Evolutionary conservation across 92 coral and sea anemone genomes (phyloP), one percentile per base, ranked within the genome.

Genomic region (Parazoanthus swiftii): DNA sequence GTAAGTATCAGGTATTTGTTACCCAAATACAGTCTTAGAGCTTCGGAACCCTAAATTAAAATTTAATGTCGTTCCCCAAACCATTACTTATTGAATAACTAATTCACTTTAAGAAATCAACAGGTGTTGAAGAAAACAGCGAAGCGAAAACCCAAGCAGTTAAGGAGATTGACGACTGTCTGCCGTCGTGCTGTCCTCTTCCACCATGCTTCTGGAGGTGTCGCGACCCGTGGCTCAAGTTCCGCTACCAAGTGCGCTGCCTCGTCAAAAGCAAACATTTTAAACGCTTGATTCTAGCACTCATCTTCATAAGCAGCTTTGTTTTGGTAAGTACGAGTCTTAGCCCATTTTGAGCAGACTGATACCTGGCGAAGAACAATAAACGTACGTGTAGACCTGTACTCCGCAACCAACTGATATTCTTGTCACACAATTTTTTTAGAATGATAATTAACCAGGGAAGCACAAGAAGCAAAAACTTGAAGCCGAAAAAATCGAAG

Each of bases 161-260:
- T 67, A 76, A 35, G 50, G 42, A 82, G 44, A 82, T 82, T 66
- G 86, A 82, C 46, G 86, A 82, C 76, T 82, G 86, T 23, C 8
- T 82, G 13, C 86, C 76, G 25, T 39, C 59, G 33, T 82, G 86
- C 29, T 82, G 77, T 25, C 86, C 76, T 21, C 15, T 38, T n/a
- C 56, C 77, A 23, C 33, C 48, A 6, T 42, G 58, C 39, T 66
- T 63, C 38, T 38, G 2, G 11, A 82, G 15, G 39, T 73, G 72
- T 20, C 21, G 43, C 38, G 11, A 66, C 8, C 13, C 21, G 6
- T 82, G 76, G 86, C 36, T 82, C n/a, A 10, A 10, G 76, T 67
- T 82, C 76, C 86, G 86, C 58, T 82, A 82, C 76, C 8, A 13
- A 66, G 86, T 82, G 37, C 59, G 76, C 58, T 82, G 86, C 37